Evolutionary conservation across 2,888 invertebrate species (phyloP).

Genomic region (Physocephala rufipes): DNA sequence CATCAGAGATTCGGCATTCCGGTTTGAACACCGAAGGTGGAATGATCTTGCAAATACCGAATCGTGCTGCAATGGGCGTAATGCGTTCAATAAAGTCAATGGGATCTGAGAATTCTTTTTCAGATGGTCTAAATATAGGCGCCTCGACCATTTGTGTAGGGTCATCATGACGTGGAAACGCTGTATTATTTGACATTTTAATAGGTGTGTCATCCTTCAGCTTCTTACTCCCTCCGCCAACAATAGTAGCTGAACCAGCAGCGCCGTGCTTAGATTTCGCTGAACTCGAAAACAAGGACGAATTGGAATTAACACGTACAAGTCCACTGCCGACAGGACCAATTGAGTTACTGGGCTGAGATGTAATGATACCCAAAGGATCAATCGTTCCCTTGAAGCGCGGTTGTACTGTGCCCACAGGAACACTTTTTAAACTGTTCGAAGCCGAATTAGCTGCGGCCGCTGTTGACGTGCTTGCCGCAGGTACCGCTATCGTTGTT

Average conservation of each 20-base stretch:
- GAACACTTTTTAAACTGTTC: slow-evolving; percentile 58
- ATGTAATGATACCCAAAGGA: slow-evolving; percentile 31
- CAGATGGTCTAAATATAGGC: slow-evolving; percentile 81
- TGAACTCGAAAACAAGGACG: slow-evolving; percentile 63
- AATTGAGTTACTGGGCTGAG: slow-evolving; percentile 46
- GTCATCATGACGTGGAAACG: slow-evolving; percentile 67
- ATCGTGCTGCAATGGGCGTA: slow-evolving; percentile 77
- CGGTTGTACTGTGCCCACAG: slow-evolving; percentile 70
- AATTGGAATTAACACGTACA: slow-evolving; percentile 64
- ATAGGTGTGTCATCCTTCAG: slow-evolving; percentile 64
- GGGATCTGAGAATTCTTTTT: slow-evolving; percentile 88
- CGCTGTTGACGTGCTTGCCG: slow-evolving; percentile 44
- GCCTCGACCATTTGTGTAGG: slow-evolving; percentile 75
- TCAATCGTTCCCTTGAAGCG: slow-evolving; percentile 60
- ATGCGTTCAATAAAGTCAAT: slow-evolving; percentile 85
- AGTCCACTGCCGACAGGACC: slow-evolving; percentile 48
- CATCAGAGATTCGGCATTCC: slow-evolving; percentile 83
- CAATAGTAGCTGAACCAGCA: slow-evolving; percentile 39
- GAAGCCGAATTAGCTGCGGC: slow-evolving; percentile 45
- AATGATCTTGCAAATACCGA: slow-evolving; percentile 87
- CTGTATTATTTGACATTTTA: slow-evolving; percentile 65
- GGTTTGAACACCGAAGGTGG: slow-evolving; percentile 83
- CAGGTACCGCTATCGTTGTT: slow-evolving; percentile 34
- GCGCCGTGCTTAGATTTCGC: slow-evolving; percentile 59
- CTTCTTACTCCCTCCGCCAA: slow-evolving; percentile 50